Percentiles rank a stretch among this genome's conserved stretches.
Evolutionary conservation across 2,797 vertebrate genomes (phyloP).

Genomic region (Geotrypetes seraphini): DNA sequence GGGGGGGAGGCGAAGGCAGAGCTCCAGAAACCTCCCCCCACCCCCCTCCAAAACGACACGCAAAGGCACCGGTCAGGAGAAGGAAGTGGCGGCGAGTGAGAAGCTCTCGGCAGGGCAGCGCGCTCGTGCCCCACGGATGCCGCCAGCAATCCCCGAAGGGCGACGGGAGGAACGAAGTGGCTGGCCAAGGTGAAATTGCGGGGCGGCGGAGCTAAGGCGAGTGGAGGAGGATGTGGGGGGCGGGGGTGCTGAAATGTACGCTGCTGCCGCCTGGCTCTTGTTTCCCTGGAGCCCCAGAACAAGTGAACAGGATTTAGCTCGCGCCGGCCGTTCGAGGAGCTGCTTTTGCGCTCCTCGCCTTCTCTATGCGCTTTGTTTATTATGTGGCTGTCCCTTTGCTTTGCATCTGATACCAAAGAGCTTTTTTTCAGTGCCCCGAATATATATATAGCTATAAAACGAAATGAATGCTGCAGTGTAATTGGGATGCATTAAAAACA

Average conservation of each 20-base stretch:
- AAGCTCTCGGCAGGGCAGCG: no score
- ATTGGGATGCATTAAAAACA: not conserved
- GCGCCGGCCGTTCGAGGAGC: not conserved
- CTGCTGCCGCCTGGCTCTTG: not conserved
- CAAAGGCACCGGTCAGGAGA: no score
- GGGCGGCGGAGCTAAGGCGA: not conserved
- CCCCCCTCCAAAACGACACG: no score
- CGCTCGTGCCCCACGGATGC: slow-evolving; percentile 13
- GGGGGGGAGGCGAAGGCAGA: no score
- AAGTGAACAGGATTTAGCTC: not conserved
- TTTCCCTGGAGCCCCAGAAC: no score
- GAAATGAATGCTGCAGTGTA: no score
- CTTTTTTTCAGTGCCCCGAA: no score
- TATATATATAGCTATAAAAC: no score
- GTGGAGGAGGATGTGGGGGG: not conserved
- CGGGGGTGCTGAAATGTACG: not conserved
- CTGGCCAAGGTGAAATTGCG: not conserved
- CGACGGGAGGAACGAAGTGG: not conserved
- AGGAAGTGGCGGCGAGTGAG: slow-evolving; percentile 17
- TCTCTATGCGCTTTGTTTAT: no score
- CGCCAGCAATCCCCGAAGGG: not conserved
- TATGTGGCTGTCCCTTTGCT: not conserved
- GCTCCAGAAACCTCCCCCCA: no score
- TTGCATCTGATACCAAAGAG: no score
- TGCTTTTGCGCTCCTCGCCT: not conserved